Evolutionary conservation across 1,140 invertebrate genomes (phyloP).

Genomic region (Aphelenchoides avenae): DNA sequence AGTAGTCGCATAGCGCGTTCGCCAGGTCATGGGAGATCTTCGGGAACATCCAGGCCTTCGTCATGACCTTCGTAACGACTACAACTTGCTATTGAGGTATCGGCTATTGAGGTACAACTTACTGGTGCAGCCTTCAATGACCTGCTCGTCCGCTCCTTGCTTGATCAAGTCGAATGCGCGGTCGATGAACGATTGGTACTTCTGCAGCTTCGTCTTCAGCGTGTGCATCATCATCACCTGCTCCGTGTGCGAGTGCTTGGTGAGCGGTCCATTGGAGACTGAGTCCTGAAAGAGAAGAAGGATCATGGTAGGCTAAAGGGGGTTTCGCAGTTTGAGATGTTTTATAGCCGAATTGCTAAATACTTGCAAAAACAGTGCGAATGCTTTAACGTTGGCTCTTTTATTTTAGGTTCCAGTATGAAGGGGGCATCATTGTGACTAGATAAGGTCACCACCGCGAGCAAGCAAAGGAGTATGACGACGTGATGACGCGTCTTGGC

Average conservation of each 20-base stretch:
- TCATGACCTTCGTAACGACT: slow-evolving; percentile 50
- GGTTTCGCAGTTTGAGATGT: no score
- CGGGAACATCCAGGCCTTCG: slow-evolving; percentile 57
- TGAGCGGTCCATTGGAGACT: slow-evolving; percentile 45
- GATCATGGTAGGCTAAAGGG: no score
- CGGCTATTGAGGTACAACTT: slow-evolving; percentile 28
- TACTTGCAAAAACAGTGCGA: no score
- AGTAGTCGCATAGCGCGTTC: slow-evolving; percentile 55
- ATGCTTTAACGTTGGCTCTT: not conserved
- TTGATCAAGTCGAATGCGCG: slow-evolving; percentile 54
- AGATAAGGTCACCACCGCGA: no score
- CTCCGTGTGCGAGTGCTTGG: slow-evolving; percentile 56
- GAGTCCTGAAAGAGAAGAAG: slow-evolving; percentile 48
- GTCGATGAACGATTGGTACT: slow-evolving; percentile 56
- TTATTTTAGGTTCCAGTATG: slow-evolving; percentile 4
- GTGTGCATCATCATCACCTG: slow-evolving; percentile 59
- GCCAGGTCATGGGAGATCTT: slow-evolving; percentile 57
- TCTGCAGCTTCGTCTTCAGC: slow-evolving; percentile 57
- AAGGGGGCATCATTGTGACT: not conserved
- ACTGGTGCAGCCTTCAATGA: slow-evolving; percentile 58
- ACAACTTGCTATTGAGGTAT: not conserved
- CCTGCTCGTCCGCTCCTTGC: slow-evolving; percentile 47
- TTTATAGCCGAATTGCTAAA: no score
- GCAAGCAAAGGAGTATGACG: no score
- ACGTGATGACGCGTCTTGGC: no score